Conservation (phyloP, 2,797 vertebrate genomes). For the Chelmon rostratus region DNA sequence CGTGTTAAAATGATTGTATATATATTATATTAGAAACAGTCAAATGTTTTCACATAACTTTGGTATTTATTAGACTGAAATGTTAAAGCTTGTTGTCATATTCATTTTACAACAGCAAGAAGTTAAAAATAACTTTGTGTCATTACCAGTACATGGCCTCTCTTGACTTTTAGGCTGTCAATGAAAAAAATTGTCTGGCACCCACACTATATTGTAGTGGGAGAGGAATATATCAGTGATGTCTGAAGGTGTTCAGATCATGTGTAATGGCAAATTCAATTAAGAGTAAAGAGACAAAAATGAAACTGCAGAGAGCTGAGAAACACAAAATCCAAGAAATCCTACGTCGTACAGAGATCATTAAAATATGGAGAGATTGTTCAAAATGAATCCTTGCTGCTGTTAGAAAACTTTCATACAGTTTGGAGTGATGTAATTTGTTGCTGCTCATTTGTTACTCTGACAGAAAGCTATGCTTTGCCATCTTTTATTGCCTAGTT, state of each 20-base stretch:
- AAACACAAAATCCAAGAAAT: slow-evolving; percentile 45
- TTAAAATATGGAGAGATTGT: slow-evolving; percentile 43
- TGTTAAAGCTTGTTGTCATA: background rate
- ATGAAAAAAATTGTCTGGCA: background rate
- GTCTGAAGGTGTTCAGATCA: slow-evolving; percentile 25
- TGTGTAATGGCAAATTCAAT: slow-evolving; percentile 46
- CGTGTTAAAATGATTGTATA: slow-evolving; percentile 7
- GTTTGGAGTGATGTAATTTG: slow-evolving; percentile 45
- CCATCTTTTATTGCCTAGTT: slow-evolving; percentile 20
- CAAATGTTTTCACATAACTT: background rate
- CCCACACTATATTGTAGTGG: slow-evolving; percentile 8
- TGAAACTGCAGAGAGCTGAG: slow-evolving; percentile 40
- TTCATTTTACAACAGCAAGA: background rate
- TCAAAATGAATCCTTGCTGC: slow-evolving; percentile 46
- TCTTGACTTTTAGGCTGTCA: background rate
- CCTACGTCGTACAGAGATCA: slow-evolving; percentile 30
- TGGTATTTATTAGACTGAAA: background rate
- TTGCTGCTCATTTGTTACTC: slow-evolving; percentile 36
- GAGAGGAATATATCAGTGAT: slow-evolving; percentile 26
- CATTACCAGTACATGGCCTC: background rate
- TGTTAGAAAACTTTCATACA: slow-evolving; percentile 48
- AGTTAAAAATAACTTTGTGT: background rate
- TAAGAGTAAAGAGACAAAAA: slow-evolving; percentile 36
- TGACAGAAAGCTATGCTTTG: slow-evolving; percentile 24
- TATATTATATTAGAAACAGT: background rate